These are phyloP conservation scores for Ochropleura leucogaster DNA, from an alignment of 2,888 invertebrate species.

Conservation along the genomic window DNA sequence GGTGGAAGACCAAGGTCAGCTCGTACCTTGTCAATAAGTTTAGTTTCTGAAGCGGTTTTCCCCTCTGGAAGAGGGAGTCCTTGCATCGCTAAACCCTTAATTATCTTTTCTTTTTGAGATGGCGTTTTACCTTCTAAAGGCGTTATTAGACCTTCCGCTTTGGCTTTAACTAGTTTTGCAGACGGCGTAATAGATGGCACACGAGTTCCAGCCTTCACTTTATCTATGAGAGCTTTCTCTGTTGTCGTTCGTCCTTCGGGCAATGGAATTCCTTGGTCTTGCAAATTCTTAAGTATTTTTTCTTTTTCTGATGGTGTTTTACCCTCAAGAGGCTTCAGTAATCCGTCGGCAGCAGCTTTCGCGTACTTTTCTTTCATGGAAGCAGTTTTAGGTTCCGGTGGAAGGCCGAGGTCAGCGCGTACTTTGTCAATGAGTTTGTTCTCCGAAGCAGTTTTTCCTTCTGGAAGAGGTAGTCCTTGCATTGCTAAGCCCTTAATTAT, in stretches of 20 bases:
- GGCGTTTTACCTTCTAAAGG: conserved; percentile 6
- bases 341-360: not conserved
- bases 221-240: conserved; percentile 8
- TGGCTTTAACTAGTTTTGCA: not conserved
- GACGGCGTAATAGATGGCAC: not conserved
- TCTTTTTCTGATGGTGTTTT: conserved; percentile 6
- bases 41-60: not conserved
- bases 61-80: conserved; percentile 3
- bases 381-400: too few relatives aligned
- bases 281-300: not conserved
- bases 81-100: not conserved
- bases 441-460: not conserved
- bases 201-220: not conserved
- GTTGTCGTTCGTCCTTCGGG: conserved; percentile 2
- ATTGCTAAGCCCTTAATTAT: not conserved
- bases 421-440: conserved; percentile 3
- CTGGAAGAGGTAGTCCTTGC: not conserved
- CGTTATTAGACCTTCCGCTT: not conserved
- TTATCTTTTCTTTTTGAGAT: conserved; percentile 9
- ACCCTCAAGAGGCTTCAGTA: not conserved
- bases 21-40: not conserved
- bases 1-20: not conserved
- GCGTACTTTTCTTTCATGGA: too few relatives aligned
- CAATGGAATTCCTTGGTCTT: conserved; percentile 3
- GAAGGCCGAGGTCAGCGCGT: not conserved